Percentiles rank a stretch among this genome's conserved stretches.
phyloP scores from a whole-genome alignment of 2,888 invertebrate species.

The Eurytoma adleriae region DNA sequence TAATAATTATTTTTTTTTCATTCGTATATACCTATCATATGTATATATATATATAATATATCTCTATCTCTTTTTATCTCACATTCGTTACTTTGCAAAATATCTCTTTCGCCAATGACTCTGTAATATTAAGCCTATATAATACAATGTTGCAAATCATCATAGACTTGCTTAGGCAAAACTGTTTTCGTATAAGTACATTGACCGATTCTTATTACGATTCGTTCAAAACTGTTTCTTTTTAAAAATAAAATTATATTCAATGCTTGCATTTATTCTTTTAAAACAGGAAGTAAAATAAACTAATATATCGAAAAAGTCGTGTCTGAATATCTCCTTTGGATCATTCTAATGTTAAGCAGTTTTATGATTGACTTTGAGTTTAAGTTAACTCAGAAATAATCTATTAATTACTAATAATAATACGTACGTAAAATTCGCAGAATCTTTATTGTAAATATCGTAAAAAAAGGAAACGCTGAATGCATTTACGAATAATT shows the following conservation, averaged over 20 bases:
- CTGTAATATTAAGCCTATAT: slow-evolving; percentile 67
- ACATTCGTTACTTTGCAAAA: slow-evolving; percentile 70
- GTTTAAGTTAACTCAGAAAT: not conserved
- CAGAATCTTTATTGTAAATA: slow-evolving; percentile 35
- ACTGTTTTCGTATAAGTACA: slow-evolving; percentile 69
- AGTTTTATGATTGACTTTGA: slow-evolving; percentile 20
- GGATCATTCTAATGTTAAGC: slow-evolving; percentile 11
- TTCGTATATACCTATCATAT: slow-evolving; percentile 59
- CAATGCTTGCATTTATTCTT: slow-evolving; percentile 19
- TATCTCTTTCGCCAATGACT: slow-evolving; percentile 66
- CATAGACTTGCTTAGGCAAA: slow-evolving; percentile 66
- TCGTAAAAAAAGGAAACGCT: slow-evolving; percentile 18
- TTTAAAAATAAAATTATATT: slow-evolving; percentile 16
- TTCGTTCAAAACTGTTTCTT: slow-evolving; percentile 45
- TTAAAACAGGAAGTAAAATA: not conserved
- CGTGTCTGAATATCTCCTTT: too few species aligned
- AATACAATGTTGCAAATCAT: slow-evolving; percentile 69
- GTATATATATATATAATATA: slow-evolving; percentile 59
- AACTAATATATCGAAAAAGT: not conserved
- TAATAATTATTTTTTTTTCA: slow-evolving; percentile 61
- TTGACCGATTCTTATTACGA: slow-evolving; percentile 62
- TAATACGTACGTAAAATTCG: slow-evolving; percentile 32
- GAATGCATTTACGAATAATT: slow-evolving; percentile 21
- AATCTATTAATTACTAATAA: slow-evolving; percentile 20
- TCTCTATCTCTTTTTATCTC: slow-evolving; percentile 60